Evolutionary conservation across 1,140 invertebrate genomes (phyloP), one percentile per base, ranked within the genome.

Genomic region (Drosophila nasuta): DNA sequence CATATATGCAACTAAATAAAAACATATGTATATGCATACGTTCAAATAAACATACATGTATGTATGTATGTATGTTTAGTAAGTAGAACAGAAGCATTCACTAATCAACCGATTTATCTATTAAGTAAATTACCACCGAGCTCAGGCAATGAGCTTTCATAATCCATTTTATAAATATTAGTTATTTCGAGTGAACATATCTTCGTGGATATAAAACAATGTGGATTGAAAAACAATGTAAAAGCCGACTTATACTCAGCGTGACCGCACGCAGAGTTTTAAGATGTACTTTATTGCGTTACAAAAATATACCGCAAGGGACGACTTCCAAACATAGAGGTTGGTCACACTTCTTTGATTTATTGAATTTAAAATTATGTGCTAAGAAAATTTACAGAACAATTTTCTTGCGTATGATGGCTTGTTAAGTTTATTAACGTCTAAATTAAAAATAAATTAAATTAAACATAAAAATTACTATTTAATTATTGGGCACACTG

Each of bases 241-340:
- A 64, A 75, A 71, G 73, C 73, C 73, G 73, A 75, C 72, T 70
- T 75, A 70, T 75, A 75, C 72, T 63, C 52, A 75, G 58, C 51
- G 66, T 35, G 57, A 51, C 43, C 43, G 10, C 5, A 3, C 15
- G 0, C 3, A 11, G 64, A 8, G 35, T 25, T 59, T n/a, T 5
- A 30, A 33, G 13, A 49, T 57, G 15, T n/a, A 3, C 13, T 49
- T 11, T 41, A 41, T 43, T 13, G 13, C 11, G 11, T 5, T 13
- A 5, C 4, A n/a, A 43, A 15, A 43, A 43, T 43, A 43, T 43
- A 43, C 41, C n/a, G 11, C 8, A 41, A 41, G 8, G 38, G 0
- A 41, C 38, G 8, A 41, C 2, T n/a, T 41, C 11, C 8, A 11
- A 10, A 41, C 3, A 3, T 41, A 11, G n/a, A 33, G 30, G 5